Evolutionary conservation across 2,113 vertebrate species (phyloP).

Genomic region (Acrocephalus kingi): DNA sequence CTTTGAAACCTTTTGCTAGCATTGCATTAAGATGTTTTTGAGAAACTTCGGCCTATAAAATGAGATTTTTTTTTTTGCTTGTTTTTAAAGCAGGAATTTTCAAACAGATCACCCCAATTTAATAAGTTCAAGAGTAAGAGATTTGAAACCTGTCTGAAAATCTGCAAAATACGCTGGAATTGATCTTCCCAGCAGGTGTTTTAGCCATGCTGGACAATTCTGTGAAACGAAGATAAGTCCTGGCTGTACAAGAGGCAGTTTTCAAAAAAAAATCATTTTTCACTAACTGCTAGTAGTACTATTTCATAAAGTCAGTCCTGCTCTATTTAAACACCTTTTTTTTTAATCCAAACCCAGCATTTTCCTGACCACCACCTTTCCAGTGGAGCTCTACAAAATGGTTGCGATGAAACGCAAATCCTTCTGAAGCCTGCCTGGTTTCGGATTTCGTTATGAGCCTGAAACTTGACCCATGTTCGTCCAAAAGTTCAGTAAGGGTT

Average conservation of each 20-base stretch:
- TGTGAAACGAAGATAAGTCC: neutral
- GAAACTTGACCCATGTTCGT: constrained; percentile 42
- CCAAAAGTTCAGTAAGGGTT: constrained; percentile 60
- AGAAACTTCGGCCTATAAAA: neutral
- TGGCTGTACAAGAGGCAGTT: neutral
- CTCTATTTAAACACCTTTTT: neutral
- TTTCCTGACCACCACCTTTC: neutral
- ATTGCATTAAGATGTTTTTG: neutral
- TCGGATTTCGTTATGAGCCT: constrained; percentile 5
- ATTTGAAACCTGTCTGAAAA: neutral
- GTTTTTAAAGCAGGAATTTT: neutral
- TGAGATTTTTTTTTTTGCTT: neutral
- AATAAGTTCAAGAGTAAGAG: neutral
- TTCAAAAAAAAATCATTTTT: neutral
- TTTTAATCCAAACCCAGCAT: neutral
- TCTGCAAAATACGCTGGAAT: neutral
- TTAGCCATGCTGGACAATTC: neutral
- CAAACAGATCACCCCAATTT: neutral
- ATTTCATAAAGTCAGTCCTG: neutral
- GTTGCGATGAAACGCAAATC: neutral
- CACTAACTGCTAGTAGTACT: neutral
- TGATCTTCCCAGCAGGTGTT: neutral
- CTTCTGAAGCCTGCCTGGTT: constrained; percentile 42
- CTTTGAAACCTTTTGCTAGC: neutral
- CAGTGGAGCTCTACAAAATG: neutral